Conservation (phyloP, 2,113 vertebrate genomes). For the human region DNA sequence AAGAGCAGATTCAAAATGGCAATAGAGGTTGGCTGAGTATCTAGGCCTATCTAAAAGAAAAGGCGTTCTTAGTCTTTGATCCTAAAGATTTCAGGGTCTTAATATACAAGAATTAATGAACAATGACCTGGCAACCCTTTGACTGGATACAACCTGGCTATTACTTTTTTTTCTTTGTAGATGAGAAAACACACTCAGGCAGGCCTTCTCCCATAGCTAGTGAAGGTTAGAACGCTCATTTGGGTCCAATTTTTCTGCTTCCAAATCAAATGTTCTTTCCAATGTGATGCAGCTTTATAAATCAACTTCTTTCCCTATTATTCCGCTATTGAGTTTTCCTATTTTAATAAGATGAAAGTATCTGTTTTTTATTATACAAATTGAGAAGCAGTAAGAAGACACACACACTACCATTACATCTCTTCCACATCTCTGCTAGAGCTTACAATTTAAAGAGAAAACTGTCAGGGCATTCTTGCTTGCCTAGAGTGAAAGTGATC, state of each 20-base stretch:
- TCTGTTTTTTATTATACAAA: not conserved
- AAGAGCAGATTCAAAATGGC: not conserved
- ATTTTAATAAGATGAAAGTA: not conserved
- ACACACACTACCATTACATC: not conserved
- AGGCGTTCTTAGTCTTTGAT: not conserved
- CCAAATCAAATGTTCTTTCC: not conserved
- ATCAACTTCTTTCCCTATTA: not conserved
- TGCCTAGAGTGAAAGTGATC: not conserved
- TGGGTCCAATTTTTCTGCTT: not conserved
- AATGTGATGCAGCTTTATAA: not conserved
- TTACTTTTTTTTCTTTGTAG: not conserved
- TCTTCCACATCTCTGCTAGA: not conserved
- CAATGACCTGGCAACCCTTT: not conserved
- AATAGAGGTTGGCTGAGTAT: not conserved
- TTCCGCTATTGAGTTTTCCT: not conserved
- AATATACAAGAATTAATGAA: not conserved
- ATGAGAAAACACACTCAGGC: not conserved
- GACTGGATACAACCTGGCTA: not conserved
- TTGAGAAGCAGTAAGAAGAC: not conserved
- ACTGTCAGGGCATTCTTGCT: not conserved
- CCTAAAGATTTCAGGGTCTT: not conserved
- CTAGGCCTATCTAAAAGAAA: not conserved
- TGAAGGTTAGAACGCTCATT: not conserved
- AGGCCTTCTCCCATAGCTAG: not conserved
- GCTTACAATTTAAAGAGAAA: not conserved